Base-by-base conservation (phyloP, 2,888 invertebrate genomes). In the Leptinotarsa rubiginosa region DNA sequence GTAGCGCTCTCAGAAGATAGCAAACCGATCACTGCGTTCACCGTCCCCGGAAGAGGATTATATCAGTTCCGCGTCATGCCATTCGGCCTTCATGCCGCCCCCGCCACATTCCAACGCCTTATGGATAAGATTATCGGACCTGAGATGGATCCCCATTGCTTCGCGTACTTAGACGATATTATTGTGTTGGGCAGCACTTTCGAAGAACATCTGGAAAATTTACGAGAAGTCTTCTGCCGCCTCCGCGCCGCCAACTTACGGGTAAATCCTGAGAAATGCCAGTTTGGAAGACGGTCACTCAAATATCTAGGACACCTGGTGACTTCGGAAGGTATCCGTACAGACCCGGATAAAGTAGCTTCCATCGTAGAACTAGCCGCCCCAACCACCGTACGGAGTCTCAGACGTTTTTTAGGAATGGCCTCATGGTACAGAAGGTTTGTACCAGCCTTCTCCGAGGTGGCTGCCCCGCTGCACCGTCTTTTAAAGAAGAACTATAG, bases 51-150 rank as follows among this genome's bases (percentile, higher is more conserved):
- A 7, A 83, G 83, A 68, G 84, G 82, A 7, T 75, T 84, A 1
- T 84, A 77, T 67, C 81, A 84, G 13, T 85, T 84, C 69, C 77
- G 65, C 5, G 80, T 80, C 0, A 81, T 84, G 81, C 83, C 84
- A 3, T 85, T 84, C 75, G 84, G 84, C 2, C 70, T 83, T 2
- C 77, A 79, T 59, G 76, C 77, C 49, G 81, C 83, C 49, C 49
- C 49, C 49, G 15, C 49, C 5, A 50, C 49, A 16, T 13, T 50
- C 1, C 49, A 50, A 16, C 3, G 49, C 13, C 3, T 16, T 16
- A 50, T 16, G 16, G 16, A 50, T 50, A 3, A 16, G 1, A 49
- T 16, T 12, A 49, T 49, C 49, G 49, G 16, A 2, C 49, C 49
- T 16, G 15, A 50, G 49, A 50, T 16, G 2, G 16, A 16, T 16